Evolutionary conservation across 1,140 invertebrate species (phyloP), one percentile per base, ranked within the genome.

Genomic region (Psix sp.): DNA sequence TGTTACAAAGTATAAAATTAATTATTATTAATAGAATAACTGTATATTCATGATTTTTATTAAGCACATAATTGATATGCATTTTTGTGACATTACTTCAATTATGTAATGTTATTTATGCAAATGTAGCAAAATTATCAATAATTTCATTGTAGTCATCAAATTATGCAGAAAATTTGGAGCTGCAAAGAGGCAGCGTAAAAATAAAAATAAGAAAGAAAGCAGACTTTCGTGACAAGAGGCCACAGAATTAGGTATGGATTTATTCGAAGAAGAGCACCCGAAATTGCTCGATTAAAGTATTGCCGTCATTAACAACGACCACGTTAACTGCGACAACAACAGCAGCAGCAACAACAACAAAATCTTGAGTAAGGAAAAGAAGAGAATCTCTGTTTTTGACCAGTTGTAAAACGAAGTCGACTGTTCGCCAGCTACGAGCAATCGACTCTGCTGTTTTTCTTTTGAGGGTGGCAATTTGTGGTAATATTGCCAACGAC

Each of bases 381-480:
- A 57, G 46, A 24, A 66, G 33, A 16, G 20, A 60, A 43, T 46
- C 48, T 40, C 21, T 63, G 66, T 24, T 43, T 35, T 51, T 39
- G 72, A 66, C 56, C 77, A 81, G 83, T 82, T 84, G 83, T 86
- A 82, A 85, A 85, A 82, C 74, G 72, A 60, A 82, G 60, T 45
- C 71, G 49, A 20, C 33, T 49, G 48, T 73, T 77, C 77, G 46
- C 67, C 31, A 66, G 71, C 78, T 76, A 71, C 73, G 66, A 76
- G 68, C 76, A 79, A 79, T 70, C 77, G 75, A 73, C 65, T 71
- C 45, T 63, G 77, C 77, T 75, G 79, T 82, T 80, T 79, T 80
- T 81, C 80, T 85, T 83, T 85, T 80, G 82, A 86, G 84, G 84
- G 84, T 85, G 85, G 86, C 82, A 87, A 87, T 87, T 87, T 87